phyloP scores from a whole-genome alignment of 2,888 invertebrate species.

The Cheilosia pagana region DNA sequence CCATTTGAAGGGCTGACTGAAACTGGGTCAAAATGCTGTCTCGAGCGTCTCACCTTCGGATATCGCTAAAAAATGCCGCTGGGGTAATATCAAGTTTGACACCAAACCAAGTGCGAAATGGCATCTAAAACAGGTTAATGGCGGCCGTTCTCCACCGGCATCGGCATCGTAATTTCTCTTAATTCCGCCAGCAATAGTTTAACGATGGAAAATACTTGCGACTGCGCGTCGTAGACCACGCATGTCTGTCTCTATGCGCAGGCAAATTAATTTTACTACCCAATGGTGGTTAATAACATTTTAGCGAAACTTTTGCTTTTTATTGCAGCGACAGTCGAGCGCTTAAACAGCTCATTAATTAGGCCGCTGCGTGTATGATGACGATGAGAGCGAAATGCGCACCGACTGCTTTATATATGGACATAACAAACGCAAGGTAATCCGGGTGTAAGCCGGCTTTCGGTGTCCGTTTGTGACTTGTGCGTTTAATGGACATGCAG shows the following conservation, averaged over 20 bases:
- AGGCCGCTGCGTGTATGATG: slow-evolving; percentile 22
- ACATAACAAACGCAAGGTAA: slow-evolving; percentile 36
- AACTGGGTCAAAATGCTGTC: slow-evolving; percentile 27
- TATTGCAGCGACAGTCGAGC: slow-evolving; percentile 53
- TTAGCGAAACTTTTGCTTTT: slow-evolving; percentile 34
- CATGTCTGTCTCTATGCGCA: background rate
- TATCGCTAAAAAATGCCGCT: background rate
- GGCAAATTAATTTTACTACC: slow-evolving; percentile 35
- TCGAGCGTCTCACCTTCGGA: background rate
- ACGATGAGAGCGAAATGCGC: slow-evolving; percentile 29
- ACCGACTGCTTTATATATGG: slow-evolving; percentile 37
- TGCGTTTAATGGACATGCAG: slow-evolving; percentile 41
- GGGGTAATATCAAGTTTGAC: slow-evolving; percentile 31
- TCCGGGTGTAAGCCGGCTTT: slow-evolving; percentile 53
- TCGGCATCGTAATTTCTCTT: slow-evolving; percentile 30
- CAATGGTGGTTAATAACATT: slow-evolving; percentile 41
- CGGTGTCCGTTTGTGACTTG: background rate
- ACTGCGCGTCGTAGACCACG: background rate
- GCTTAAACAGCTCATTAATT: slow-evolving; percentile 55
- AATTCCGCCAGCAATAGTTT: slow-evolving; percentile 8
- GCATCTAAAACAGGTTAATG: slow-evolving; percentile 51
- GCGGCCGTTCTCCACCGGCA: slow-evolving; percentile 29
- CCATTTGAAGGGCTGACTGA: background rate
- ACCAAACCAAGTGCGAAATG: slow-evolving; percentile 31
- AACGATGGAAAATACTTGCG: slow-evolving; percentile 30